Base-by-base conservation (phyloP, 2,113 vertebrate genomes). In the Callithrix jacchus region DNA sequence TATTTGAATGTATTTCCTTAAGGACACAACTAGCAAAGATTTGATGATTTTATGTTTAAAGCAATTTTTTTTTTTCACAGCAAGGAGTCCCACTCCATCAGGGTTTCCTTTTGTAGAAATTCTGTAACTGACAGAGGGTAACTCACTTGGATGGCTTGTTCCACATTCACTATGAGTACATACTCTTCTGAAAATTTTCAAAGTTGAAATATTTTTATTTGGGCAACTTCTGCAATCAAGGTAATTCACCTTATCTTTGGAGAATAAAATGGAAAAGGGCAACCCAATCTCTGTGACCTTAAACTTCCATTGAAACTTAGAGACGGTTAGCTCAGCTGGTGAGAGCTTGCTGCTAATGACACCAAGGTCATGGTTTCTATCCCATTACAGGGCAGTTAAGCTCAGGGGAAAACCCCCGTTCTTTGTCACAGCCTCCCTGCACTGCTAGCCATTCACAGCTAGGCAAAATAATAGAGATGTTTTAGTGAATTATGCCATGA, bases 131-230 rank as follows among this genome's bases (percentile, higher is more conserved):
- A 82, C 58, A 54, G 2, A 0, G 3, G 2, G 14, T 4, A 68
- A 6, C 87, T 66, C 17, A 18, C 45, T 4, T 4, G 93, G 86
- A 95, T 76, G 87, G 58, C 85, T 91, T 90, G 85, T 83, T 95
- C 89, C 40, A 4, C 66, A 76, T 96, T 96, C 21, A 47, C 94
- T 94, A 79, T 17, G 52, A 95, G 89, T 61, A 95, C 87, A 97
- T 64, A n/a, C 91, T 98, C 93, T 97, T 87, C 71, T 42, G 42
- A 89, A 93, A 70, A 85, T 90, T 94, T 66, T 56, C 93, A 56
- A 90, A 80, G 89, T 93, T 98, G 35, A 94, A 96, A 97, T 97
- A 54, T 93, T 94, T 98, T 96, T 86, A 76, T 35, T 82, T 96
- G 94, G 54, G 79, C 86, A 90, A 56, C 82, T 93, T 98, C 93